Conservation (phyloP, 2,888 invertebrate genomes). For the Aethes cnicana region DNA sequence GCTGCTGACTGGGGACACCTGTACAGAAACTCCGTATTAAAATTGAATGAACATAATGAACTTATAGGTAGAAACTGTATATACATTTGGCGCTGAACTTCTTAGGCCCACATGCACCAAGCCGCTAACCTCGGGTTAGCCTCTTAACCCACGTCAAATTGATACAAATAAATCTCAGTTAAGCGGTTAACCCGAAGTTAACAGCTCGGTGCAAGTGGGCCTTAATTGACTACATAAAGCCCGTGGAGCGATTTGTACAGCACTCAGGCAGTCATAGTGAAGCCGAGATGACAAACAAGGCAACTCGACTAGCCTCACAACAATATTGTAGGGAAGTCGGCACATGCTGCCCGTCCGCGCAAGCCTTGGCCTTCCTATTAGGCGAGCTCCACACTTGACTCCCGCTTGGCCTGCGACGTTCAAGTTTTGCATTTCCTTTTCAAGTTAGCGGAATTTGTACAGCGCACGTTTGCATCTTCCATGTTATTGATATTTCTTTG, state of each 20-base stretch:
- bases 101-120: too few relatives aligned
- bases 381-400: conserved; percentile 61
- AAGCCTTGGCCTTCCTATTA: conserved; percentile 46
- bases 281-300: conserved; percentile 55
- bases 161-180: too few relatives aligned
- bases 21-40: too few relatives aligned
- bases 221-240: conserved; percentile 39
- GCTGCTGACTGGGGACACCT: too few relatives aligned
- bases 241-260: conserved; percentile 42
- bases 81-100: conserved; percentile 31
- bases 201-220: too few relatives aligned
- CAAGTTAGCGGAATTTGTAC: conserved; percentile 70
- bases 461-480: conserved; percentile 64
- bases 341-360: conserved; percentile 27
- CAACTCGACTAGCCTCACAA: conserved; percentile 46
- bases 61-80: too few relatives aligned
- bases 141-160: too few relatives aligned
- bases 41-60: too few relatives aligned
- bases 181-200: too few relatives aligned
- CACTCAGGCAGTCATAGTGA: conserved; percentile 40
- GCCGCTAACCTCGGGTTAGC: too few relatives aligned
- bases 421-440: conserved; percentile 68
- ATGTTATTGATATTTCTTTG: conserved; percentile 48
- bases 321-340: conserved; percentile 56
- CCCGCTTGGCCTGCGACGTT: conserved; percentile 58